A percentile compares a stretch with the other conserved stretches of the same genome.
Conservation (phyloP, 2,888 invertebrate species). For the Zelleria hepariella region DNA sequence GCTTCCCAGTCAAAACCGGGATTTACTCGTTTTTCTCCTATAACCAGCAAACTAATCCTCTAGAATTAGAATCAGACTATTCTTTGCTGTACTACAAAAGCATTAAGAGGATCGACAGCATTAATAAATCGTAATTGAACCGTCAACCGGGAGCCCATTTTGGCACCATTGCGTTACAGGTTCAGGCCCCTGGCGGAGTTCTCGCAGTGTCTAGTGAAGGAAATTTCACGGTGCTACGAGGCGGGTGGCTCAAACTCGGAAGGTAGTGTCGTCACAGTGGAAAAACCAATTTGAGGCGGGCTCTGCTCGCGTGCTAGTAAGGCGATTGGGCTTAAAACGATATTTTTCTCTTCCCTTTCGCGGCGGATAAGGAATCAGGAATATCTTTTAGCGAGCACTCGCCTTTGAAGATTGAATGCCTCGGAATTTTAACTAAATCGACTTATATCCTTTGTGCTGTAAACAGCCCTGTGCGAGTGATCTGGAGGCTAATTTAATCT, state of each 20-base stretch:
- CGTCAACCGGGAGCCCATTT: too few species aligned
- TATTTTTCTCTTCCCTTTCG: constrained; percentile 10
- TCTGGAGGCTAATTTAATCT: too few species aligned
- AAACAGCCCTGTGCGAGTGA: not conserved
- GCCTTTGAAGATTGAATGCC: constrained; percentile 3
- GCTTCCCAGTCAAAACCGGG: too few species aligned
- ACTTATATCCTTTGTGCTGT: not conserved
- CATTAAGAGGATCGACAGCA: too few species aligned
- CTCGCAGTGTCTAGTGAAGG: constrained; percentile 9
- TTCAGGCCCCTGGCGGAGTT: too few species aligned
- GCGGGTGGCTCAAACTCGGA: constrained; percentile 22
- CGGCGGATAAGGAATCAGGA: constrained; percentile 1
- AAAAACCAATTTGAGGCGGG: constrained; percentile 55
- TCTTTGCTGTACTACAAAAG: too few species aligned
- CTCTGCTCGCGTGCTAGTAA: constrained; percentile 39
- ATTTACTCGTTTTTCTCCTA: too few species aligned
- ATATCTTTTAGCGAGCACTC: not conserved
- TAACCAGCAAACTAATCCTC: too few species aligned
- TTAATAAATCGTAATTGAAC: too few species aligned
- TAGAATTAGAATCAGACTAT: too few species aligned
- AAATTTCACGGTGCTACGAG: not conserved
- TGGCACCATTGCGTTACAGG: too few species aligned
- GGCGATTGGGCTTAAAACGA: constrained; percentile 39
- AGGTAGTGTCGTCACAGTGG: constrained; percentile 28
- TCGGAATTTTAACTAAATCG: not conserved